These are phyloP conservation scores for Bellardia bayeri DNA, from an alignment of 2,888 invertebrate genomes.

Conservation along the genomic window DNA sequence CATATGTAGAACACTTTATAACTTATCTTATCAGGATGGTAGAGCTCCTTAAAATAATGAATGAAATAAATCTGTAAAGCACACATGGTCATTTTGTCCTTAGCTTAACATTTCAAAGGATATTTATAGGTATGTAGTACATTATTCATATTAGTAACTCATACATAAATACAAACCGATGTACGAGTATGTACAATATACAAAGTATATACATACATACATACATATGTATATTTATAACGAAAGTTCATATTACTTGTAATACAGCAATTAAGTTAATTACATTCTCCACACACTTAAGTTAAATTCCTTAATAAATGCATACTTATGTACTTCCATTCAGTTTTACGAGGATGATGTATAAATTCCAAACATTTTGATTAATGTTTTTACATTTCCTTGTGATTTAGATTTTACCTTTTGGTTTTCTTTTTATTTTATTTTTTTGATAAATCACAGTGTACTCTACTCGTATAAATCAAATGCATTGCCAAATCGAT, in stretches of 20 bases:
- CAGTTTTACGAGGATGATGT: constrained; percentile 4
- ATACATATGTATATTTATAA: too few species aligned
- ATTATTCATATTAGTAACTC: too few species aligned
- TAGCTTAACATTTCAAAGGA: too few species aligned
- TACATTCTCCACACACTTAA: constrained; percentile 3
- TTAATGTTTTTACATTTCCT: constrained; percentile 18
- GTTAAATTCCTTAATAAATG: background rate
- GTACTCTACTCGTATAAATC: constrained; percentile 6
- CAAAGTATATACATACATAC: too few species aligned
- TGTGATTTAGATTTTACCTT: background rate
- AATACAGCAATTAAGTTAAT: constrained; percentile 23
- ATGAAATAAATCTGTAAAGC: too few species aligned
- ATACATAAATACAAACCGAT: too few species aligned
- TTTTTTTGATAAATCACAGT: constrained; percentile 25
- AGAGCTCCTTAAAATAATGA: too few species aligned
- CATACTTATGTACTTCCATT: background rate
- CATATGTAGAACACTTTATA: too few species aligned
- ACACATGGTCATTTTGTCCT: too few species aligned
- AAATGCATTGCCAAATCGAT: constrained; percentile 45
- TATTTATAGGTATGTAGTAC: too few species aligned
- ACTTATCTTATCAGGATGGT: too few species aligned
- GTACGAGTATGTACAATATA: too few species aligned
- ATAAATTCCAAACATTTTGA: constrained; percentile 16
- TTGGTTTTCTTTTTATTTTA: background rate
- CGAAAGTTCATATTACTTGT: background rate